A percentile compares a stretch with the other conserved stretches of the same genome.
Conservation (phyloP, 2,888 invertebrate species). For the Elgonia sp. region DNA sequence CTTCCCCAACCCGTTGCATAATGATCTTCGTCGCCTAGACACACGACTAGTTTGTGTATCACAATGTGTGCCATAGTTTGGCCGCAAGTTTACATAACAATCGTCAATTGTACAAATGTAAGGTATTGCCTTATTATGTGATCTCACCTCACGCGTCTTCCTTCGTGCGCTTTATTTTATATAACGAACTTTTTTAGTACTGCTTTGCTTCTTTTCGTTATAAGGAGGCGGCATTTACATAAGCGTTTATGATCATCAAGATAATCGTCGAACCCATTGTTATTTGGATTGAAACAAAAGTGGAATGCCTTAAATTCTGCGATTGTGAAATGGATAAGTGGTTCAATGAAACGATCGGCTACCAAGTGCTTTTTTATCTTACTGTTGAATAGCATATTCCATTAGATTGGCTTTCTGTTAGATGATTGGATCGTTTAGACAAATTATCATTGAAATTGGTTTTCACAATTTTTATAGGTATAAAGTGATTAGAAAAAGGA, state of each 20-base stretch:
- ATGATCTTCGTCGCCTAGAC: conserved; percentile 79
- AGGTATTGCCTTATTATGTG: conserved; percentile 81
- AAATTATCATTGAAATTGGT: neutral
- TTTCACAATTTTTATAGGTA: too few species aligned
- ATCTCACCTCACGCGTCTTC: conserved; percentile 66
- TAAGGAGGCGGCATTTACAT: conserved; percentile 29
- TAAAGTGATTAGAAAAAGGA: too few species aligned
- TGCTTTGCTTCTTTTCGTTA: conserved; percentile 13
- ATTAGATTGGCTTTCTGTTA: neutral
- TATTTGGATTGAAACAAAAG: conserved; percentile 20
- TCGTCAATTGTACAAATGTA: conserved; percentile 71
- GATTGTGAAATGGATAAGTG: conserved; percentile 31
- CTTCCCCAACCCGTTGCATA: conserved; percentile 79
- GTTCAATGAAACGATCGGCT: conserved; percentile 6
- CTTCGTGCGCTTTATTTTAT: conserved; percentile 37
- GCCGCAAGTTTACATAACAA: conserved; percentile 76
- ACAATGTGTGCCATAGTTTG: conserved; percentile 73
- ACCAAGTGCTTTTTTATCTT: conserved; percentile 3
- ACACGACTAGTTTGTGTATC: conserved; percentile 79
- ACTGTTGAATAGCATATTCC: neutral
- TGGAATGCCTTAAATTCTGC: conserved; percentile 24
- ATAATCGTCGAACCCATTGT: conserved; percentile 29
- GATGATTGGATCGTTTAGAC: conserved; percentile 6
- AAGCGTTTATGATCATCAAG: conserved; percentile 26
- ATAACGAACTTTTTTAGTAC: conserved; percentile 21